Evolutionary conservation across 2,113 vertebrate genomes (phyloP).

Genomic region (Percina caprodes): DNA sequence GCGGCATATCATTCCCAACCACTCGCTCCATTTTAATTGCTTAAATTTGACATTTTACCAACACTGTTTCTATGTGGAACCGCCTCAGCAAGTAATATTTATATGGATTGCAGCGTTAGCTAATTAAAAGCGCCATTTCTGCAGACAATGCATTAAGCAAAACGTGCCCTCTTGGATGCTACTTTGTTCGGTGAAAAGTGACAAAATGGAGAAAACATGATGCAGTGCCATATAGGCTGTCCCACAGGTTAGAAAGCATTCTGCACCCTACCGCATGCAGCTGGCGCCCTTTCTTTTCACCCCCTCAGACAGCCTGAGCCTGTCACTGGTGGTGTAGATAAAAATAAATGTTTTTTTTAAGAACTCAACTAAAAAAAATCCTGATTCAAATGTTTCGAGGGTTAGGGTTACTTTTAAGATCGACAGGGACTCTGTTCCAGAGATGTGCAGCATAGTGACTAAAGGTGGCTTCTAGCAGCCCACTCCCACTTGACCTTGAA

Average conservation of each 20-base stretch:
- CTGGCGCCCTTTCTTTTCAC: neutral
- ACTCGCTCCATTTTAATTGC: slow-evolving; percentile 4
- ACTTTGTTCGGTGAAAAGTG: no score
- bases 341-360: neutral
- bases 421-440: neutral
- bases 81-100: neutral
- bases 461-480: neutral
- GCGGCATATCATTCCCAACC: neutral
- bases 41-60: slow-evolving; percentile 11
- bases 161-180: no score
- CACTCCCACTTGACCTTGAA: neutral
- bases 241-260: no score
- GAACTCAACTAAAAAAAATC: neutral
- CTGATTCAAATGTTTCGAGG: neutral
- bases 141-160: neutral
- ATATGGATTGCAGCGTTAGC: neutral
- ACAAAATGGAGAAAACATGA: no score
- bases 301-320: neutral
- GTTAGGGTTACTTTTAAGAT: neutral
- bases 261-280: neutral
- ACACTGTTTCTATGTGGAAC: neutral
- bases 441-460: neutral
- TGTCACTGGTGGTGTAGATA: neutral
- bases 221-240: no score
- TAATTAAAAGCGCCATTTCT: neutral